A percentile compares a stretch with the other conserved stretches of the same genome.
Conservation (phyloP, 2,888 invertebrate species). For the Hoplodrina ambigua region DNA sequence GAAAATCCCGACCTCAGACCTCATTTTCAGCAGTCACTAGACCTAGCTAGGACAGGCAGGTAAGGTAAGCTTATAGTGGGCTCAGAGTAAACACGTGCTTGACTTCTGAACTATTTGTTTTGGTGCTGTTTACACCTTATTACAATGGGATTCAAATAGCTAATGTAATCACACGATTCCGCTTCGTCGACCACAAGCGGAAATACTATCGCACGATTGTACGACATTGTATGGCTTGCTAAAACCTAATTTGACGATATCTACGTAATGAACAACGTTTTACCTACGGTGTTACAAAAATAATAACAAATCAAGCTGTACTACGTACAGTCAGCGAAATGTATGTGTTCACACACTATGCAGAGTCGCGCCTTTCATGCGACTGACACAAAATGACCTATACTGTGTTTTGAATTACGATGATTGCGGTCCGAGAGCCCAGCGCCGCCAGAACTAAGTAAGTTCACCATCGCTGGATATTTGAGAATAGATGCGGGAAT, state of each 20-base stretch:
- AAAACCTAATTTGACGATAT: neutral
- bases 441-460: neutral
- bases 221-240: conserved; percentile 25
- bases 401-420: neutral
- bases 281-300: neutral
- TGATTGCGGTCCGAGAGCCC: neutral
- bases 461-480: too few species aligned
- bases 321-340: too few species aligned
- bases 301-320: neutral
- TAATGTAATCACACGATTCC: neutral
- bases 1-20: neutral
- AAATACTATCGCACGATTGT: conserved; percentile 18
- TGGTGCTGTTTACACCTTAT: neutral
- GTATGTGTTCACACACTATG: neutral
- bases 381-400: neutral
- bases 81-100: neutral
- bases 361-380: neutral
- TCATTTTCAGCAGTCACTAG: neutral
- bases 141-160: conserved; percentile 2
- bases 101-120: neutral
- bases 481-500: too few species aligned
- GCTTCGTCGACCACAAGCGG: neutral
- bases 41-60: neutral
- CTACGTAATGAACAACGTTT: neutral
- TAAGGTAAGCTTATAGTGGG: too few species aligned